Evolutionary conservation across 2,888 invertebrate species (phyloP).

Genomic region (Cosmia pyralina): DNA sequence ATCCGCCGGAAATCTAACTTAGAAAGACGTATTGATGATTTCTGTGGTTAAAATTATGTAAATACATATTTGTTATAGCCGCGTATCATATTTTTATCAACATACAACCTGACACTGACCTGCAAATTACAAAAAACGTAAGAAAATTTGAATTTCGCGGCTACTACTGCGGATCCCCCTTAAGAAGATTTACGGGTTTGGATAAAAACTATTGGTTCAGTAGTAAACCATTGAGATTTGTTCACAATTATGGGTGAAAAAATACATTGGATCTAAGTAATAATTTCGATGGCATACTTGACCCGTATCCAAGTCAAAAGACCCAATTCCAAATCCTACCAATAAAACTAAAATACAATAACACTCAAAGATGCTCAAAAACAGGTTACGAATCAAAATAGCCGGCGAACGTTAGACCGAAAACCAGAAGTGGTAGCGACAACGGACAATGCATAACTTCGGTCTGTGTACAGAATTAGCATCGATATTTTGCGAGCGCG

Average conservation of each 20-base stretch:
- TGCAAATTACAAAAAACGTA: no score
- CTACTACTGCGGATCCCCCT: no score
- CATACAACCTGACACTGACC: no score
- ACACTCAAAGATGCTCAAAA: constrained; percentile 66
- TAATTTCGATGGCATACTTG: constrained; percentile 11
- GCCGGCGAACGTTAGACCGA: constrained; percentile 75
- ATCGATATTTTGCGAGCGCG: constrained; percentile 80
- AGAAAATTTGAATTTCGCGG: no score
- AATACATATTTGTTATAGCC: no score
- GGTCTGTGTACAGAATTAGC: constrained; percentile 85
- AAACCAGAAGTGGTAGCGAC: constrained; percentile 83
- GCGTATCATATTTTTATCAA: no score
- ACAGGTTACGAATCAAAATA: constrained; percentile 76
- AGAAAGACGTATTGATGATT: no score
- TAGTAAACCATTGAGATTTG: background rate
- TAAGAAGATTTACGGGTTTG: background rate
- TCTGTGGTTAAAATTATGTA: no score
- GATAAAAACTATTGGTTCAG: background rate
- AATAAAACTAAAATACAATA: constrained; percentile 47
- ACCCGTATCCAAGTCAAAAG: constrained; percentile 17
- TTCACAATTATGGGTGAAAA: background rate
- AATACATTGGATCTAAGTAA: background rate
- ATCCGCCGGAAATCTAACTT: no score
- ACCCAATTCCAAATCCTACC: constrained; percentile 21
- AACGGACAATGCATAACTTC: constrained; percentile 85